Evolutionary conservation across 1,140 invertebrate species (phyloP).

Genomic region (Conus ventricosus): DNA sequence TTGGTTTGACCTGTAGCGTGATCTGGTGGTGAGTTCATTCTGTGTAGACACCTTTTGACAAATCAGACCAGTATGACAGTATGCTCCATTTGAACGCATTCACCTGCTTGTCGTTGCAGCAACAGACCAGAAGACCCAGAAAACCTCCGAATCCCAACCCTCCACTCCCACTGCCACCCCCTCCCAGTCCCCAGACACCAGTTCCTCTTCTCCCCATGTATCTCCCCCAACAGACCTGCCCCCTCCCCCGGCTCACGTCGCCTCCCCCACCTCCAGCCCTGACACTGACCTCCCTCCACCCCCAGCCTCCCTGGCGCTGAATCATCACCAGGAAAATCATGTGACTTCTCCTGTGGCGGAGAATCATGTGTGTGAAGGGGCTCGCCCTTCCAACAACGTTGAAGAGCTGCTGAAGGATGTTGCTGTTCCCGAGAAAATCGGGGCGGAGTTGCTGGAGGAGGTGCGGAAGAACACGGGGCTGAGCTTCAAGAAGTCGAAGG

Average conservation of each 20-base stretch:
- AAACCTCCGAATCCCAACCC: not conserved
- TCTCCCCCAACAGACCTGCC: not conserved
- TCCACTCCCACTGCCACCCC: not conserved
- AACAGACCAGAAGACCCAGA: too few species aligned
- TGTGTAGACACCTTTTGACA: too few species aligned
- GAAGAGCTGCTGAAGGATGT: not conserved
- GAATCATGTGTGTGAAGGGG: not conserved
- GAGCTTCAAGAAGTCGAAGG: constrained; percentile 89
- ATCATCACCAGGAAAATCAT: not conserved
- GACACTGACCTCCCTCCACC: not conserved
- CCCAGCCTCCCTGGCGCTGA: not conserved
- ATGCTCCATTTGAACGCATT: too few species aligned
- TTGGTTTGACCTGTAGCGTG: too few species aligned
- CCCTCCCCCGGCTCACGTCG: not conserved
- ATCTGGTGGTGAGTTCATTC: too few species aligned
- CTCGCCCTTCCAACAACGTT: too few species aligned
- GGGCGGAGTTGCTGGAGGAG: constrained; percentile 71
- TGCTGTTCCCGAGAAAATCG: constrained; percentile 52
- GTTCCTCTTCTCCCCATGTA: too few species aligned
- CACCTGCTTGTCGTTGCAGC: too few species aligned
- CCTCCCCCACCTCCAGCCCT: not conserved
- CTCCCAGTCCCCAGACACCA: not conserved
- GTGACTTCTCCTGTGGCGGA: not conserved
- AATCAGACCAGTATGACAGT: too few species aligned
- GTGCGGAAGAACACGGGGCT: constrained; percentile 88